A percentile compares a stretch with the other conserved stretches of the same genome.
These are phyloP conservation scores for Oscheius sp. DNA, from an alignment of 2,888 invertebrate species.

Conservation along the genomic window DNA sequence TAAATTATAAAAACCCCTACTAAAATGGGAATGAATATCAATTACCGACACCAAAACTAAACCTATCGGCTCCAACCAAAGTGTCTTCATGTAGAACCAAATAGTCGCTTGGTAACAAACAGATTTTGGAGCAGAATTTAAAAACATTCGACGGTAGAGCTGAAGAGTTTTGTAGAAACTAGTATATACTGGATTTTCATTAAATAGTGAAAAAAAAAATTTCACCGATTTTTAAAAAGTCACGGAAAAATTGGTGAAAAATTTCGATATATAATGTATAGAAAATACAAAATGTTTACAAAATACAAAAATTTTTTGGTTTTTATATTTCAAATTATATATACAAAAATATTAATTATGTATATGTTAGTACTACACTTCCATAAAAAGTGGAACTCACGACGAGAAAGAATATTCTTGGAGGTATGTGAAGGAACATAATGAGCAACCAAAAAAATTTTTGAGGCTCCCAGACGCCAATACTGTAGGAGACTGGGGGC, in stretches of 20 bases:
- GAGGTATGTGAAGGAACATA: constrained; percentile 65
- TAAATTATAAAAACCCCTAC: constrained; percentile 37
- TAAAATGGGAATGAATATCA: constrained; percentile 64
- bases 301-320: no score
- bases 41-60: constrained; percentile 63
- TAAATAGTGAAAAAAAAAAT: no score
- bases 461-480: constrained; percentile 69
- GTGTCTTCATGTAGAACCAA: constrained; percentile 43
- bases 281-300: no score
- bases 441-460: constrained; percentile 66
- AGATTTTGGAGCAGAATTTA: constrained; percentile 45
- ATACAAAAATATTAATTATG: no score
- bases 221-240: no score
- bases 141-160: constrained; percentile 52
- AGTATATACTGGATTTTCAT: no score
- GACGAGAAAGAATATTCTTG: constrained; percentile 58
- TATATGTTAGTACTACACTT: no score
- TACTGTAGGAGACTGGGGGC: constrained; percentile 67
- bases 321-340: no score
- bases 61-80: constrained; percentile 51
- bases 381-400: constrained; percentile 35
- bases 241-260: no score
- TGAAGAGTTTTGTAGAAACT: constrained; percentile 25
- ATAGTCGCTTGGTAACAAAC: constrained; percentile 35
- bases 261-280: no score